Evolutionary conservation across 2,888 invertebrate genomes (phyloP), one percentile per base, ranked within the genome.

Genomic region (Zootermopsis nevadensis): DNA sequence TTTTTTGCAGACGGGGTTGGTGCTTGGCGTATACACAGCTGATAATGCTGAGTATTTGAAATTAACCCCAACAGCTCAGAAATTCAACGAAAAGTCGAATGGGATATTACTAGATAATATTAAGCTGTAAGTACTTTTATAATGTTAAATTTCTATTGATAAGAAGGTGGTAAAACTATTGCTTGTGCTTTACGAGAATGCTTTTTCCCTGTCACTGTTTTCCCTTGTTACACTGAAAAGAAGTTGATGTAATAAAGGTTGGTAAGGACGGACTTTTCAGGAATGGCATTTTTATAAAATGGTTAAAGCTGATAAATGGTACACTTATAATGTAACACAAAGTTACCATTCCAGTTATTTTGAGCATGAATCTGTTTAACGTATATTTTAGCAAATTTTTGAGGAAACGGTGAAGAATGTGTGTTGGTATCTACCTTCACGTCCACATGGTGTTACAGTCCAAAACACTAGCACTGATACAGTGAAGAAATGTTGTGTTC

Each of bases 1-100:
- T 69, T 69, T 69, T 69, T 33, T 33, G 27, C 27, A 69, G 69
- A 31, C 69, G 30, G 69, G 69, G 30, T 69, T 69, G 69, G 69
- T 69, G 69, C 69, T 69, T 24, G 69, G 69, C 6, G 69, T 69
- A 22, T 69, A 69, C 22, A 69, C 69, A 67, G 15, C 69, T 33
- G 33, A 69, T 22, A 22, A 30, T 22, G 19, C 33, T 31, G 69
- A 31, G 12, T 22, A 15, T 6, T 27, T 69, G 15, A 69, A 69
- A 69, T 19, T 69, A 33, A 69, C 69, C 10, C 7, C 30, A 6
- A 6, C 69, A 1, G 69, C 69, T 6, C 30, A 69, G 69, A 69
- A 30, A 31, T 69, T 69, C 2, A 69, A 69, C 33, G 69, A 69
- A 31, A 69, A 33, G 22, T 19, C 69, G 10, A 69, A 33, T 69